Base-by-base conservation (phyloP, 2,888 invertebrate genomes). In the Lochmaea capreae region DNA sequence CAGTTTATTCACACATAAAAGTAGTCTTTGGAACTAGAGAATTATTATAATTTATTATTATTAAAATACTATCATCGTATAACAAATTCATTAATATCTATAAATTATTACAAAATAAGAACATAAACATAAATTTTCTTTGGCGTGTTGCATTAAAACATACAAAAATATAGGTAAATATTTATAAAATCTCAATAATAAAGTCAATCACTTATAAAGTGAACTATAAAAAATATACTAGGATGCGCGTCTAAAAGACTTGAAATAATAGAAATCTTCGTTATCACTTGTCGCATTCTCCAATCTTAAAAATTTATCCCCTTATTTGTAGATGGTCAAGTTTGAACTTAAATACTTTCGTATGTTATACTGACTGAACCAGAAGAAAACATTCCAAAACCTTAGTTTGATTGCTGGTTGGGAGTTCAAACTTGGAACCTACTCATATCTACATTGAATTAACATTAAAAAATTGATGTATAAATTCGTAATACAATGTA, bases 21-120 rank as follows among this genome's bases (percentile, higher is more conserved):
- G 46, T 71, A 72, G 39, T 67, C 72, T 72, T 72, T 72, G 72
- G 72, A 67, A 72, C 42, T 65, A 57, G 18, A 58, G 14, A 26
- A 14, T 26, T 26, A 58, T 14, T 16, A 57, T 57, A 39, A 39
- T 39, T 8, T 39, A 39, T 52, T 66, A 42, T 62, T 42, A n/a
- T 54, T 67, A 54, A 67, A 72, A 72, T 62, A 54, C 52, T 67
- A 59, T 59, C 5, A 71, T 52, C 52, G 61, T 14, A 39, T 52
- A 61, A 58, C 26, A 42, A 54, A 18, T 46, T 54, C n/a, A 49
- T 49, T 39, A 61, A n/a, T 14, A 46, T 46, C 46, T 46, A 46
- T 71, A 71, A 54, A 70, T 54, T 65, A 46, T 67, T 72, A 42
- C 46, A 57, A 33, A 71, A 71, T 71, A 72, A 57, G 59, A 67